Base-by-base conservation (phyloP, 1,140 invertebrate species). In the Drepana arcuata region DNA sequence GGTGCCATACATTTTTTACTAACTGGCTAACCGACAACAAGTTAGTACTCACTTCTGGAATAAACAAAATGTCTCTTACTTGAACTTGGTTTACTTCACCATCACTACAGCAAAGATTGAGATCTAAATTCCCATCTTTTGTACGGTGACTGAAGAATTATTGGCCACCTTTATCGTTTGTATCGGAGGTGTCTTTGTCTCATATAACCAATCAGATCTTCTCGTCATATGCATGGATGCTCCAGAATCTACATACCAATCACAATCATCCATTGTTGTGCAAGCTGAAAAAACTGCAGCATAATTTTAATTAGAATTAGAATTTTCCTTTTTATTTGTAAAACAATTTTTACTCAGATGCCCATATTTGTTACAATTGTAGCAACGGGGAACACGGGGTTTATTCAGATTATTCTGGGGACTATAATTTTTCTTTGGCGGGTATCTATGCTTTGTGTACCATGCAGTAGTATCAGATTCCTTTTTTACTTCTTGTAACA, bases 321-420 rank as follows among this genome's bases (percentile, higher is more conserved):
- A 23, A 37, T 41, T 47, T 33, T 48, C 18, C 37, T 46, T 38
- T 30, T 42, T 28, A 21, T 16, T 33, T 42, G 23, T 44, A n/a
- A 34, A 44, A 49, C 53, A 56, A 18, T 44, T 34, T 38, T 54
- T 66, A 12, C 46, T 43, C 4, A 56, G 23, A 36, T 66, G 62
- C 14, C 52, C 59, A 29, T 57, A 52, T 18, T 60, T 48, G 41
- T 57, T 57, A 15, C 59, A 66, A 33, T 44, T 41, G 34, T 35
- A 62, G 33, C 62, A 66, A 14, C 52, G 40, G 7, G 47, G 24
- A 2, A n/a, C n/a, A n/a, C n/a, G n/a, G n/a, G n/a, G n/a, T n/a
- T 10, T 10, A n/a, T 26, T 26, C 10, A n/a, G 4, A 10, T 26
- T 26, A 10, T 26, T 26, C 4, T 5, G 24, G 2, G 6, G 24